Evolutionary conservation across 2,113 vertebrate genomes (phyloP).

Genomic region (Corapipo altera): DNA sequence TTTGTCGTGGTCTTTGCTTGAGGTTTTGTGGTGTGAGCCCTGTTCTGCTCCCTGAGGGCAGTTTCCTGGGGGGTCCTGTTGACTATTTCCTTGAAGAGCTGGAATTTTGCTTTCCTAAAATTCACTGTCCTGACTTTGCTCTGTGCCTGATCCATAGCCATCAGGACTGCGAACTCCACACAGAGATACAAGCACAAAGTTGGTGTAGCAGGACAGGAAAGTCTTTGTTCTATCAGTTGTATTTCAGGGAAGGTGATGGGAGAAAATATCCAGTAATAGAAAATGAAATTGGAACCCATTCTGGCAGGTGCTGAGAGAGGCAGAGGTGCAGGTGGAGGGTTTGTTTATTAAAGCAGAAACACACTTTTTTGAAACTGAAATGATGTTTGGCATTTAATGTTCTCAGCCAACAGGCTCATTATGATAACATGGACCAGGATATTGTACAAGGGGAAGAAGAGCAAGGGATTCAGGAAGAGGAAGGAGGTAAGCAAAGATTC

Average conservation of each 20-base stretch:
- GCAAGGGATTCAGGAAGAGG: slow-evolving; percentile 76
- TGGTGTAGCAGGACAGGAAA: not conserved
- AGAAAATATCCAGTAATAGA: not conserved
- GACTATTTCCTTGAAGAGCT: not conserved
- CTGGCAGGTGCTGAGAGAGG: not conserved
- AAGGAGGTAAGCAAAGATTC: slow-evolving; percentile 75
- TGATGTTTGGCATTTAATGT: slow-evolving; percentile 16
- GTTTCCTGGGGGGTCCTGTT: not conserved
- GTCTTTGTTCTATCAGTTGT: not conserved
- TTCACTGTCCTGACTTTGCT: not conserved
- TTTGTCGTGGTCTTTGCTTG: not conserved
- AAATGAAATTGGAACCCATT: not conserved
- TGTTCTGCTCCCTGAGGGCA: not conserved
- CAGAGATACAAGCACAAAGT: not conserved
- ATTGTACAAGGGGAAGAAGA: slow-evolving; percentile 83
- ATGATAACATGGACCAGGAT: slow-evolving; percentile 85
- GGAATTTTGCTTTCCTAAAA: not conserved
- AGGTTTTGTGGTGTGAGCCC: not conserved
- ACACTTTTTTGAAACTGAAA: not conserved
- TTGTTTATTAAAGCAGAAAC: not conserved
- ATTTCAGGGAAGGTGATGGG: not conserved
- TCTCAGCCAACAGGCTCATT: slow-evolving; percentile 81
- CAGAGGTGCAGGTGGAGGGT: not conserved
- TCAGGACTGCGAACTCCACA: not conserved
- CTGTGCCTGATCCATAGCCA: not conserved